These are phyloP conservation scores for Manacus vitellinus DNA, from an alignment of 2,113 vertebrate species.

Conservation along the genomic window DNA sequence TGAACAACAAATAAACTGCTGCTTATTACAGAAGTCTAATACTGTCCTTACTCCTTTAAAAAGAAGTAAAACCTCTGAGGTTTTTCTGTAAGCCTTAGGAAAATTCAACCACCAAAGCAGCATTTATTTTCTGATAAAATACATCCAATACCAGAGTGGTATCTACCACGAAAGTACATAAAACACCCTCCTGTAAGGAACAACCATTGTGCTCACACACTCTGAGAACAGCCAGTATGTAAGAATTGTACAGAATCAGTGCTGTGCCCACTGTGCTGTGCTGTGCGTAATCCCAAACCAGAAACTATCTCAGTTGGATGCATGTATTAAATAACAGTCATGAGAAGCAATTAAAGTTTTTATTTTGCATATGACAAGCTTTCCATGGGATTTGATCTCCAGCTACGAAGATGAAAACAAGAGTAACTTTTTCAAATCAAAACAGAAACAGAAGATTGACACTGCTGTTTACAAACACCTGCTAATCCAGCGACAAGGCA, in stretches of 20 bases:
- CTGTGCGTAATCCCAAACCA: not conserved
- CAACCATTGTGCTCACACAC: not conserved
- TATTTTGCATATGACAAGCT: not conserved
- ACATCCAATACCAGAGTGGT: not conserved
- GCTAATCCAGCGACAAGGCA: not conserved
- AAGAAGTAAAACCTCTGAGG: not conserved
- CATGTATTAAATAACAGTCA: not conserved
- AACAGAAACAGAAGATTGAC: not conserved
- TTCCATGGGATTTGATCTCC: not conserved
- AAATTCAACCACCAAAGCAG: not conserved
- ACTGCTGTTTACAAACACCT: not conserved
- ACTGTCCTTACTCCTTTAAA: not conserved
- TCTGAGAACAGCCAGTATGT: not conserved
- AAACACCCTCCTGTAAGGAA: not conserved
- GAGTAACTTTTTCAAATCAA: not conserved
- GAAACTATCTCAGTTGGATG: not conserved
- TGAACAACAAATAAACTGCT: not conserved
- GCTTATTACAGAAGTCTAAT: not conserved
- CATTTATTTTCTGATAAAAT: not conserved
- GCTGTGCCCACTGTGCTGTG: not conserved
- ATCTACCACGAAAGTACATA: not conserved
- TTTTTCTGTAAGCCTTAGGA: not conserved
- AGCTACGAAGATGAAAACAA: not conserved
- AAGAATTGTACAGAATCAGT: not conserved
- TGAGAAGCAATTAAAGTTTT: not conserved